Conservation (phyloP, 2,888 invertebrate species). For the Pandemis cinnamomeana region DNA sequence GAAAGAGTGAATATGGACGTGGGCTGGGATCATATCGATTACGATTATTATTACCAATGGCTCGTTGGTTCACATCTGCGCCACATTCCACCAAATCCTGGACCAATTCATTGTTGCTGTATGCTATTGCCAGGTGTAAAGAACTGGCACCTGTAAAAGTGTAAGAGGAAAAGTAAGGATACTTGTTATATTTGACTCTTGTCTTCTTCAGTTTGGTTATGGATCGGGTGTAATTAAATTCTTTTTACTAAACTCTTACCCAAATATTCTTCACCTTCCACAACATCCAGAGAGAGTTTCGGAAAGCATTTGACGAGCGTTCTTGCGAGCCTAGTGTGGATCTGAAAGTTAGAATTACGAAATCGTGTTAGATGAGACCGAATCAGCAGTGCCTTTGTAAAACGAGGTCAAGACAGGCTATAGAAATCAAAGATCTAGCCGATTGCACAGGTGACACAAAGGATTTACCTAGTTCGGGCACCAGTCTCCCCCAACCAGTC, state of each 20-base stretch:
- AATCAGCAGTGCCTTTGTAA: too few species aligned
- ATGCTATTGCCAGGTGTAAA: conserved; percentile 97
- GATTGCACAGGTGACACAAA: too few species aligned
- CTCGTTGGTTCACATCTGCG: conserved; percentile 95
- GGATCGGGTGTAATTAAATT: not conserved
- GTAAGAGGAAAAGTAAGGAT: conserved; percentile 20
- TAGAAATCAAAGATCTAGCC: too few species aligned
- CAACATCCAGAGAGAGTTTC: conserved; percentile 95
- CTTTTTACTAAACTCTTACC: conserved; percentile 77
- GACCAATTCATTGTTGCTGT: conserved; percentile 97
- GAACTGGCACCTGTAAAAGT: conserved; percentile 91
- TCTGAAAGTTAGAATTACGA: conserved; percentile 56
- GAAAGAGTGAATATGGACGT: not conserved
- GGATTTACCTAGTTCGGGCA: too few species aligned
- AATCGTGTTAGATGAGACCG: not conserved
- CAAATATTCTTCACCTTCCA: conserved; percentile 98
- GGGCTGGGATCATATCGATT: not conserved
- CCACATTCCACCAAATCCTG: conserved; percentile 96
- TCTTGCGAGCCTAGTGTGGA: conserved; percentile 92
- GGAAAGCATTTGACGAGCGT: conserved; percentile 96
- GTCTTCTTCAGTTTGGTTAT: not conserved
- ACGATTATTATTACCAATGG: conserved; percentile 87
- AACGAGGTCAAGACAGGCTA: too few species aligned
- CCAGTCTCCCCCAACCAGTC: too few species aligned
- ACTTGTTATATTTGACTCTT: too few species aligned